Conservation (phyloP, 53 echinoderm and acorn worm species). For the Echinarachnius parma region DNA sequence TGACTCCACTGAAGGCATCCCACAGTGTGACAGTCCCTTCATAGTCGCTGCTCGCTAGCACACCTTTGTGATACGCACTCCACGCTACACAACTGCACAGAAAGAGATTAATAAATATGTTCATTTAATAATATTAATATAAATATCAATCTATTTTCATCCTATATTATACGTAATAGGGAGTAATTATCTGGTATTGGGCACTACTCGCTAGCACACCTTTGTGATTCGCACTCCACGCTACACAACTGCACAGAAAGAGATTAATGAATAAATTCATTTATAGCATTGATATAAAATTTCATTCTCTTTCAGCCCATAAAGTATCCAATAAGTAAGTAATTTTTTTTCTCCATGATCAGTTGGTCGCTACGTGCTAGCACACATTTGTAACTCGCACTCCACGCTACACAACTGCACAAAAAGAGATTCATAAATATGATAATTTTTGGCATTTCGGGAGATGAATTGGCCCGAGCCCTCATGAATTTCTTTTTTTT, state of each 20-base stretch:
- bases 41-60: slow-evolving; percentile 97
- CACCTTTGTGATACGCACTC: slow-evolving; percentile 98
- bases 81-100: slow-evolving; percentile 82
- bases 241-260: slow-evolving; percentile 69
- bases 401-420: slow-evolving; percentile 92
- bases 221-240: slow-evolving; percentile 98
- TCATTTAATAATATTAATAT: too few relatives aligned
- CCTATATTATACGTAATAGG: too few relatives aligned
- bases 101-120: too few relatives aligned
- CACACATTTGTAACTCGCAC: slow-evolving; percentile 95
- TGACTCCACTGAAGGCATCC: slow-evolving; percentile 90
- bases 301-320: too few relatives aligned
- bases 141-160: too few relatives aligned
- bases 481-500: too few relatives aligned
- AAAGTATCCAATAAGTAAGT: too few relatives aligned
- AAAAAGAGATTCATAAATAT: not conserved
- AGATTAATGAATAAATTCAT: too few relatives aligned
- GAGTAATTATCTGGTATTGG: too few relatives aligned
- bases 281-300: too few relatives aligned
- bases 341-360: too few relatives aligned
- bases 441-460: not conserved
- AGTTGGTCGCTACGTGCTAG: slow-evolving; percentile 97
- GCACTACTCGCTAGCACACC: slow-evolving; percentile 97
- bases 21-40: slow-evolving; percentile 98
- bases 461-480: not conserved